These are phyloP conservation scores for Xenopus borealis DNA, from an alignment of 2,113 vertebrate genomes.

Conservation along the genomic window DNA sequence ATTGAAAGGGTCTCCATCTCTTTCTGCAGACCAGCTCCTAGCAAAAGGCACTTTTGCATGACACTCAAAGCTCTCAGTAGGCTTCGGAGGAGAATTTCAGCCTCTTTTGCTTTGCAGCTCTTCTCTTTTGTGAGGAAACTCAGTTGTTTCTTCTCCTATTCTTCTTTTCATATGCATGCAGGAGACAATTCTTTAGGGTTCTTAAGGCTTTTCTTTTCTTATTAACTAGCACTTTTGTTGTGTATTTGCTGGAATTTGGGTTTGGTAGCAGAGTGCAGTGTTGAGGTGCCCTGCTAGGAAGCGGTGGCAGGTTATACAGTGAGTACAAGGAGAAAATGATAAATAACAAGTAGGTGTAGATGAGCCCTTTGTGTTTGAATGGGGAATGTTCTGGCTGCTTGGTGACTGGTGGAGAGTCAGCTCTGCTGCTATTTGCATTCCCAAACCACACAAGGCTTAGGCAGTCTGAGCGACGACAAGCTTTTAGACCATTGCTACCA, in stretches of 20 bases:
- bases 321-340: conserved; percentile 5
- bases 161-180: conserved; percentile 31
- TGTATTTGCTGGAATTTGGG: conserved; percentile 13
- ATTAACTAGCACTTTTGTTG: neutral
- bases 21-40: conserved; percentile 52
- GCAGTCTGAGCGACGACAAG: neutral
- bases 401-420: conserved; percentile 28
- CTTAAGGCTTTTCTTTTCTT: neutral
- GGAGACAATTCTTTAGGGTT: neutral
- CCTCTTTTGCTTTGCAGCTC: conserved; percentile 14
- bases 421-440: neutral
- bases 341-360: conserved; percentile 10
- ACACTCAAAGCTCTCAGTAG: conserved; percentile 40
- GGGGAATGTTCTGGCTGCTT: conserved; percentile 25
- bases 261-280: neutral
- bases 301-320: neutral
- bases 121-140: conserved; percentile 1
- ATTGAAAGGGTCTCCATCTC: conserved; percentile 57
- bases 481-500: neutral
- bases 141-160: conserved; percentile 14
- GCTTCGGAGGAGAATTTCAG: conserved; percentile 23
- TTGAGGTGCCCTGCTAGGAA: conserved; percentile 2
- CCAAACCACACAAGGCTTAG: conserved; percentile 6
- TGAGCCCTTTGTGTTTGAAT: conserved; percentile 7
- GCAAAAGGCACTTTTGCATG: conserved; percentile 43